Percentiles rank a stretch among this genome's conserved stretches.
Evolutionary conservation across 2,797 vertebrate genomes (phyloP).

Genomic region (Lagodon rhomboides): DNA sequence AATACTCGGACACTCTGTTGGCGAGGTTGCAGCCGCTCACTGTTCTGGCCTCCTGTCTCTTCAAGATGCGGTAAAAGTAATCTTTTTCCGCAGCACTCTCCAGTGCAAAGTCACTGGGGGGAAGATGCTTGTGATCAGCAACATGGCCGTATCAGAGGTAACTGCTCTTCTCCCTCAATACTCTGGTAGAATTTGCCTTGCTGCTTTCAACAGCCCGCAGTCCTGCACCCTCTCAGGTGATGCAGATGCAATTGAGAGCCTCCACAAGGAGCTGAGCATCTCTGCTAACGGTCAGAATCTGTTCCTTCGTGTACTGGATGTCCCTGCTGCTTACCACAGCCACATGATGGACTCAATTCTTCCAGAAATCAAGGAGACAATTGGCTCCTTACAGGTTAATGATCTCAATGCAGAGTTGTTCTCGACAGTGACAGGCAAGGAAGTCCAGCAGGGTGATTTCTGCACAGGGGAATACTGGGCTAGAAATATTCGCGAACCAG

Average conservation of each 20-base stretch:
- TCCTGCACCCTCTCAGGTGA: conserved; percentile 92
- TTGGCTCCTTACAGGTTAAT: conserved; percentile 80
- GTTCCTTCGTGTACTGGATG: conserved; percentile 87
- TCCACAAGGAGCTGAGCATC: conserved; percentile 78
- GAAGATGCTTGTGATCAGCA: conserved; percentile 91
- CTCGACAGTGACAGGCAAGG: conserved; percentile 87
- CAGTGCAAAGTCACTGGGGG: conserved; percentile 86
- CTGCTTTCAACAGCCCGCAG: conserved; percentile 89
- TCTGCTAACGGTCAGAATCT: conserved; percentile 79
- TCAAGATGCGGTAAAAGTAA: conserved; percentile 89
- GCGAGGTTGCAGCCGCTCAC: conserved; percentile 90
- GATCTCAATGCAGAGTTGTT: conserved; percentile 82
- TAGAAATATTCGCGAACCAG: conserved; percentile 87
- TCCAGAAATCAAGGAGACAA: conserved; percentile 70
- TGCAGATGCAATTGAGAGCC: conserved; percentile 75
- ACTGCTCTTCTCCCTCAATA: conserved; percentile 73
- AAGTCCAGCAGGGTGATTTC: conserved; percentile 84
- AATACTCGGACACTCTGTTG: conserved; percentile 88
- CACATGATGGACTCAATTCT: conserved; percentile 90
- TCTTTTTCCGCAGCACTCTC: conserved; percentile 86
- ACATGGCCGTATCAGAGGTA: conserved; percentile 85
- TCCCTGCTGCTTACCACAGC: conserved; percentile 90
- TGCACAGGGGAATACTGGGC: conserved; percentile 88
- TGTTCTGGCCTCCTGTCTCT: conserved; percentile 90
- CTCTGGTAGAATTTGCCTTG: conserved; percentile 83